These are phyloP conservation scores for Myxocyprinus asiaticus DNA, from an alignment of 2,113 vertebrate genomes.

Conservation along the genomic window DNA sequence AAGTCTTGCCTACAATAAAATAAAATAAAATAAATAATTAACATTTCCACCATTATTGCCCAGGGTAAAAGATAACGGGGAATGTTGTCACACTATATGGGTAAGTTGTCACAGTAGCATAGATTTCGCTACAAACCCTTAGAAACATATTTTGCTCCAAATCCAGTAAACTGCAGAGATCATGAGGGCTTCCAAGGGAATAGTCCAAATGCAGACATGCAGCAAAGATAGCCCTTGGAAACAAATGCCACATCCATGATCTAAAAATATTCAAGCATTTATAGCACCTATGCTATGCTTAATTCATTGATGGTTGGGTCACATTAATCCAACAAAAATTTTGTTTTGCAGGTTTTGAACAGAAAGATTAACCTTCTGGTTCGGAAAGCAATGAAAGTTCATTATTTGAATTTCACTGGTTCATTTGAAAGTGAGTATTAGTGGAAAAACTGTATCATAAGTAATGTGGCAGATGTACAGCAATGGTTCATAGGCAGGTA, in stretches of 20 bases:
- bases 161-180: neutral
- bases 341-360: constrained; percentile 37
- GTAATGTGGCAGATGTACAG: constrained; percentile 60
- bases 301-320: constrained; percentile 19
- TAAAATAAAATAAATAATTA: too few relatives aligned
- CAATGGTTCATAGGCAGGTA: constrained; percentile 46
- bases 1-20: too few relatives aligned
- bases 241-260: constrained; percentile 32
- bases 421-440: constrained; percentile 21
- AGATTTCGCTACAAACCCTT: neutral
- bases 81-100: too few relatives aligned
- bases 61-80: too few relatives aligned
- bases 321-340: constrained; percentile 8
- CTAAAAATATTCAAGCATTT: constrained; percentile 20
- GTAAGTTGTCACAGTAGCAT: neutral
- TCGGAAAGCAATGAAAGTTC: constrained; percentile 46
- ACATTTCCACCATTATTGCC: too few relatives aligned
- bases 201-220: neutral
- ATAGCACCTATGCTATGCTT: constrained; percentile 21
- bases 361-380: constrained; percentile 43
- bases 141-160: neutral
- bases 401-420: constrained; percentile 43
- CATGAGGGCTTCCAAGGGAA: neutral
- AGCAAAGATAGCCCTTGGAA: constrained; percentile 6
- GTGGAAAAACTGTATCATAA: constrained; percentile 42